Percentiles rank a stretch among this genome's conserved stretches.
phyloP scores from a whole-genome alignment of 2,888 invertebrate genomes.

The Zootermopsis nevadensis region DNA sequence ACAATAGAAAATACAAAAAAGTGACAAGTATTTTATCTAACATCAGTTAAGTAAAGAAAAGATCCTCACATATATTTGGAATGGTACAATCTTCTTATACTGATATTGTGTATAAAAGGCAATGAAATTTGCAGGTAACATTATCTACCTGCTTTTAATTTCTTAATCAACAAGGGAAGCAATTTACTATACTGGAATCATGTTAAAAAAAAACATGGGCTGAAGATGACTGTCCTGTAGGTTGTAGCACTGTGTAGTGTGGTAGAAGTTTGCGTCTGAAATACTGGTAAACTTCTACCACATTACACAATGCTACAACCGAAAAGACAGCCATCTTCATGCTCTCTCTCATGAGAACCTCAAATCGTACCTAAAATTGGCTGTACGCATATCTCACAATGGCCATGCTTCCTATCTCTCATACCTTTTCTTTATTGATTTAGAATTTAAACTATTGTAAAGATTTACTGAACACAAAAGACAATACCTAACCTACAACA shows the following conservation, averaged over 20 bases:
- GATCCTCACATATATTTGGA: not conserved
- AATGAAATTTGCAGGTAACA: not conserved
- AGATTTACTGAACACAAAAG: not conserved
- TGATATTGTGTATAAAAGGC: not conserved
- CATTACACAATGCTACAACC: no score
- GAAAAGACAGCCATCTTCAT: no score
- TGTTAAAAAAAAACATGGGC: no score
- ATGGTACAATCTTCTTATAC: not conserved
- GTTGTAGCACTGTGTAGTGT: no score
- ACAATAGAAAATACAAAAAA: no score
- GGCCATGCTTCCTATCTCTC: not conserved
- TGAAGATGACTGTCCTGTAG: no score
- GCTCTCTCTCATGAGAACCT: no score
- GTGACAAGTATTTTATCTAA: no score
- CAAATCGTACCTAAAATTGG: no score
- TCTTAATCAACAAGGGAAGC: not conserved
- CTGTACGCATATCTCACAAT: not conserved
- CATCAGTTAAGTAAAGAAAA: no score
- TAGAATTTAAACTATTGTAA: not conserved
- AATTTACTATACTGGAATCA: not conserved
- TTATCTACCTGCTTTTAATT: not conserved
- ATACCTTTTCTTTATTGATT: not conserved
- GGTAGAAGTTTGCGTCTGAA: no score
- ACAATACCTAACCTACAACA: not conserved
- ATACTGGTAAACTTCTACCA: no score